Conservation (phyloP, 2,113 vertebrate genomes). For the Rhinolophus sinicus region DNA sequence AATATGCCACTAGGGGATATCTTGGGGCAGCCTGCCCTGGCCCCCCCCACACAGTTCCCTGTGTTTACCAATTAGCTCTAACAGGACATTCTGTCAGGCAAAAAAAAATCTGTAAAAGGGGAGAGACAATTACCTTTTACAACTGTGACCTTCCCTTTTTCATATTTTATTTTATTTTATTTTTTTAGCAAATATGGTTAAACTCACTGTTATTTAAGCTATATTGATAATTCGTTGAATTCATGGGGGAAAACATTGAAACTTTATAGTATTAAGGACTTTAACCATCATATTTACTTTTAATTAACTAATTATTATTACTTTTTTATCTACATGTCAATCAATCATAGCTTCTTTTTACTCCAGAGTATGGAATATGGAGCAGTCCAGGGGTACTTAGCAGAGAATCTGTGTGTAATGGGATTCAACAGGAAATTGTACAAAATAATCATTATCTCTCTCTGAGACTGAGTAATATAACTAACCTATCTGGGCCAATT, state of each 20-base stretch:
- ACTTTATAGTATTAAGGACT: background rate
- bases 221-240: slow-evolving; percentile 41
- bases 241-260: slow-evolving; percentile 4
- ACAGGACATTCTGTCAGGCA: background rate
- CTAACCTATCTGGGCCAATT: background rate
- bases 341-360: background rate
- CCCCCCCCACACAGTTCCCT: background rate
- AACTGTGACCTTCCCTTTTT: slow-evolving; percentile 65
- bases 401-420: background rate
- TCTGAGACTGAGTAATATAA: background rate
- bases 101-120: background rate
- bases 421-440: background rate
- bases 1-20: background rate
- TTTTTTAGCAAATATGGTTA: slow-evolving; percentile 60
- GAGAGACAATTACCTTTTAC: slow-evolving; percentile 57
- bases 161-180: slow-evolving; percentile 70
- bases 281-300: slow-evolving; percentile 43
- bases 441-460: background rate
- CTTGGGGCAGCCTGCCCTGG: background rate
- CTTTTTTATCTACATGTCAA: background rate
- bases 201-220: slow-evolving; percentile 46
- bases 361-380: background rate
- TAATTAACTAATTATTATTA: slow-evolving; percentile 8
- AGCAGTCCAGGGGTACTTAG: background rate
- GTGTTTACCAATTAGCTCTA: slow-evolving; percentile 52